Conservation (phyloP, 2,888 invertebrate species). For the Apamea epomidion region DNA sequence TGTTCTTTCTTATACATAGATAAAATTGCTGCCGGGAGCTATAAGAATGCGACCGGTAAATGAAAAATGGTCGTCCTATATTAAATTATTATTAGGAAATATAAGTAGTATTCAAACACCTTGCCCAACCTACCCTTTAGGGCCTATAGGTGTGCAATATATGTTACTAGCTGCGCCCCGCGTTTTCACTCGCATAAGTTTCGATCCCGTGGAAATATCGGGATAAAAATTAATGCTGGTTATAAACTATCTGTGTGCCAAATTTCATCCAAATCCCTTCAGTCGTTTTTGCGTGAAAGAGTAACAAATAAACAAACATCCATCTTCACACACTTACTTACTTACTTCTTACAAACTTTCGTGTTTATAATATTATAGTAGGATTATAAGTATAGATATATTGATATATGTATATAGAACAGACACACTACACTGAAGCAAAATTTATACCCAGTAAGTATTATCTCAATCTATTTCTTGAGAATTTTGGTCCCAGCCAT, state of each 20-base stretch:
- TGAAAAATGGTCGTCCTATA: constrained; percentile 6
- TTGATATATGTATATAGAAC: neutral
- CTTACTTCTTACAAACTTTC: no score
- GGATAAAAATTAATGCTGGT: no score
- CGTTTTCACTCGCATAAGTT: no score
- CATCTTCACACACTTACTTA: no score
- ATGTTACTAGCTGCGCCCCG: neutral
- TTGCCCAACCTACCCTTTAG: neutral
- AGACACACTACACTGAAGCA: neutral
- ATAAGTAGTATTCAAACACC: neutral
- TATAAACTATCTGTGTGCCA: no score
- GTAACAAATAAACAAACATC: no score
- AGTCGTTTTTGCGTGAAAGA: no score
- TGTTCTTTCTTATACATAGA: neutral
- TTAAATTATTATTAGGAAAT: neutral
- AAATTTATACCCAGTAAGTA: neutral
- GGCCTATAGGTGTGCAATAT: neutral
- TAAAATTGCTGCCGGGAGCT: neutral
- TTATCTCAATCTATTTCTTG: neutral
- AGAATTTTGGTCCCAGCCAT: neutral
- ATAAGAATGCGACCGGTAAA: neutral
- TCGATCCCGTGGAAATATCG: no score
- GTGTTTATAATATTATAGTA: no score
- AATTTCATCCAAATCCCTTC: no score
- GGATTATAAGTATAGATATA: neutral